phyloP scores from a whole-genome alignment of 2,113 vertebrate species.

The Misgurnus anguillicaudatus region DNA sequence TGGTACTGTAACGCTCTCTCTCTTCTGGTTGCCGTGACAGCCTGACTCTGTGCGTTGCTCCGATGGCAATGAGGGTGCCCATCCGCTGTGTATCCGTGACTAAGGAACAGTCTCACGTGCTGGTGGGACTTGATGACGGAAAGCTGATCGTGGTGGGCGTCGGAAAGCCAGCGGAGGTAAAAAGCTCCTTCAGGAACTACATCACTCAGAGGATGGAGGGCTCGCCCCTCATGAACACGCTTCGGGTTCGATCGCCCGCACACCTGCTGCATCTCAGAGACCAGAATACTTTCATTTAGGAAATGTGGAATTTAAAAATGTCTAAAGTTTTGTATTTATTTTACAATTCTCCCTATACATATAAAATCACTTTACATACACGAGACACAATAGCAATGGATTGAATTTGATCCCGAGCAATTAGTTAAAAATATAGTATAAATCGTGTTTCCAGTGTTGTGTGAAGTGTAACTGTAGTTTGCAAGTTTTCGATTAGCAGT shows the following conservation, averaged over 20 bases:
- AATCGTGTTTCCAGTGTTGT: background rate
- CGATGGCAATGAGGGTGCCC: slow-evolving; percentile 89
- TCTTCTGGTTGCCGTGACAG: slow-evolving; percentile 67
- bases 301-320: too few species aligned
- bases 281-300: slow-evolving; percentile 76
- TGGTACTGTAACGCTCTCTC: background rate
- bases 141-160: slow-evolving; percentile 96
- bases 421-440: background rate
- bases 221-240: slow-evolving; percentile 78
- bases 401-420: background rate
- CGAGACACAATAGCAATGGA: slow-evolving; percentile 23
- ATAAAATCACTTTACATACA: slow-evolving; percentile 22
- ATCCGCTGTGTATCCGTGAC: slow-evolving; percentile 90
- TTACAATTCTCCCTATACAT: background rate
- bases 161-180: slow-evolving; percentile 97
- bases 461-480: slow-evolving; percentile 8
- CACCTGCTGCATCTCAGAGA: slow-evolving; percentile 81
- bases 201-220: slow-evolving; percentile 82
- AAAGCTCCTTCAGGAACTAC: slow-evolving; percentile 83
- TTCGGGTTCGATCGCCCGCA: slow-evolving; percentile 79
- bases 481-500: slow-evolving; percentile 1
- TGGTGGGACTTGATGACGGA: slow-evolving; percentile 93
- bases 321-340: too few species aligned
- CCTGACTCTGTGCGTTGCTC: slow-evolving; percentile 80
- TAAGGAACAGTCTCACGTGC: slow-evolving; percentile 92